These are phyloP conservation scores for Cataglyphis rosenhaueri DNA, from an alignment of 2,888 invertebrate species.

Conservation along the genomic window DNA sequence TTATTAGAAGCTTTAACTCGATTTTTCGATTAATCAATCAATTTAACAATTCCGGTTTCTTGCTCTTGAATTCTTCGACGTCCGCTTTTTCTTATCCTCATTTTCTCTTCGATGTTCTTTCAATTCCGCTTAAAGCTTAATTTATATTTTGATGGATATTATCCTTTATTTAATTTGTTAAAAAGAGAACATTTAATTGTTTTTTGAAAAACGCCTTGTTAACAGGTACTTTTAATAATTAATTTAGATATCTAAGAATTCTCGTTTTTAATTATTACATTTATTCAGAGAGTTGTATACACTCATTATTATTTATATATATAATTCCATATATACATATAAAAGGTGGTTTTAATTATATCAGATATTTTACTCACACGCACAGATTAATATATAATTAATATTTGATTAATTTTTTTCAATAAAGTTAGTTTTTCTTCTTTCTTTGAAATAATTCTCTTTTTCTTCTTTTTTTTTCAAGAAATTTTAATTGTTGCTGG, in stretches of 20 bases:
- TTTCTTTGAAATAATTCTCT: neutral
- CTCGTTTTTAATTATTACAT: neutral
- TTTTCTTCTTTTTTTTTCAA: neutral
- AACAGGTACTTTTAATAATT: neutral
- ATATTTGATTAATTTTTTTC: constrained; percentile 7
- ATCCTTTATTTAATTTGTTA: constrained; percentile 5
- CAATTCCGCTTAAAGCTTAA: constrained; percentile 34
- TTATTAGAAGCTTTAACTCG: neutral
- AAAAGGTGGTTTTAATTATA: neutral
- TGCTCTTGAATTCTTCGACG: neutral
- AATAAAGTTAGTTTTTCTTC: neutral
- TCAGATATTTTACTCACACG: neutral
- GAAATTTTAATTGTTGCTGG: neutral
- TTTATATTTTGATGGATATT: neutral
- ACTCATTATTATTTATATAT: neutral
- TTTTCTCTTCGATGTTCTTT: constrained; percentile 33
- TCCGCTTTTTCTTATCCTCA: constrained; percentile 6
- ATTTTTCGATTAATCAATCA: constrained; percentile 13
- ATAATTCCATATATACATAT: neutral
- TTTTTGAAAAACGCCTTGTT: neutral
- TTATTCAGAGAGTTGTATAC: neutral
- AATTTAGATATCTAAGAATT: neutral
- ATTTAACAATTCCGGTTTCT: constrained; percentile 14
- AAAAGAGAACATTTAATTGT: neutral
- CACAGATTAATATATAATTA: neutral